Conservation (phyloP, 2,113 vertebrate genomes). For the Erpornis zantholeuca region DNA sequence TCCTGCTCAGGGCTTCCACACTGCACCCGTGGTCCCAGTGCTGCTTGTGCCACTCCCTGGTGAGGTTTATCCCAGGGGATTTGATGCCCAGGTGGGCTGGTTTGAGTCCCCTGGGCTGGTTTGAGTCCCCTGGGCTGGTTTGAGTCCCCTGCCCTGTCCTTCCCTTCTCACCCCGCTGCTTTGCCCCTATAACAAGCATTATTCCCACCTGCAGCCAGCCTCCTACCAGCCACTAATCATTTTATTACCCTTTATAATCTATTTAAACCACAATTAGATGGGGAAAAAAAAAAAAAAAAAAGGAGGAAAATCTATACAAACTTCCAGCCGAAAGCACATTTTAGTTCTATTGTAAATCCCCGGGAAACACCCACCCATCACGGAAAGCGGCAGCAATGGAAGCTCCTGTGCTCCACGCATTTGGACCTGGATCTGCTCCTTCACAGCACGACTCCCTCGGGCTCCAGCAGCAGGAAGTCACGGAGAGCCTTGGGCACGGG, state of each 20-base stretch:
- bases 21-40: too few species aligned
- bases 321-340: background rate
- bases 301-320: background rate
- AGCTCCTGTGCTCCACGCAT: fast-evolving
- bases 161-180: background rate
- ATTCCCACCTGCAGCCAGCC: background rate
- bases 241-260: background rate
- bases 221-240: background rate
- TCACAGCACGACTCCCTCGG: constrained; percentile 65
- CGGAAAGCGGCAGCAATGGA: background rate
- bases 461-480: constrained; percentile 73
- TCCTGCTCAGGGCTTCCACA: fast-evolving
- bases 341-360: background rate
- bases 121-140: background rate
- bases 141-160: background rate
- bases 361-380: background rate
- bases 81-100: background rate
- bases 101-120: background rate
- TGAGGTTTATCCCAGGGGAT: background rate
- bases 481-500: constrained; percentile 68
- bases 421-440: background rate
- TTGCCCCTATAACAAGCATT: background rate
- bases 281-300: too few species aligned
- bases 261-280: background rate
- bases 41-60: fast-evolving